Base-by-base conservation (phyloP, 2,888 invertebrate genomes). In the Hyposoter didymator region DNA sequence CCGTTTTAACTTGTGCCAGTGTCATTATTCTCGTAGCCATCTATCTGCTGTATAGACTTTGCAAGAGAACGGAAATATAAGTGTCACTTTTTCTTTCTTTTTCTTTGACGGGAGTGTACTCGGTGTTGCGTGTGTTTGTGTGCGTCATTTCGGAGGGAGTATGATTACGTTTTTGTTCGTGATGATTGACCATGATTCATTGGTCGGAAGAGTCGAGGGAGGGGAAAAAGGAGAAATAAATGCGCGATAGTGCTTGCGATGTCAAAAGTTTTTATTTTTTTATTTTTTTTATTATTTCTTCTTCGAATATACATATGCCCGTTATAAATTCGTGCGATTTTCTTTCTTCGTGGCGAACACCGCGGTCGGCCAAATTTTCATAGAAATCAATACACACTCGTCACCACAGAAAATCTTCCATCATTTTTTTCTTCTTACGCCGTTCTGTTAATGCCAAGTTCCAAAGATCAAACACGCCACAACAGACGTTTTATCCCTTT, bases 141-240 rank as follows among this genome's bases (percentile, higher is more conserved):
- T 89, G 89, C 91, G 91, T 91, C 91, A 90, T 88, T 88, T 79
- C 84, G 81, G 86, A 86, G 88, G 87, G 88, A 88, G 87, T 87
- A 76, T 85, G 87, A 87, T 88, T 88, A 78, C 87, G 82, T 84
- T 87, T 87, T 84, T 88, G 73, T 73, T 73, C 47, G 83, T 78
- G 78, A 55, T 82, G 80, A 87, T 69, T 78, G 83, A 87, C 59
- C 87, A 89, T 90, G 90, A 91, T 90, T 91, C 91, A 91, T 87
- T 89, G 72, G 62, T 12, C n/a, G 64, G n/a, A 52, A 28, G 66
- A n/a, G 35, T n/a, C 32, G 49, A 7, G 32, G 17, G 43, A 19
- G 66, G n/a, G 49, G n/a, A 19, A 66, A 35, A 6, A 7, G 22
- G 45, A 66, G 69, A 84, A 86, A 86, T 87, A 70, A 47, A 28